Conservation (phyloP, 2,797 vertebrate genomes). For the Coilia nasus region DNA sequence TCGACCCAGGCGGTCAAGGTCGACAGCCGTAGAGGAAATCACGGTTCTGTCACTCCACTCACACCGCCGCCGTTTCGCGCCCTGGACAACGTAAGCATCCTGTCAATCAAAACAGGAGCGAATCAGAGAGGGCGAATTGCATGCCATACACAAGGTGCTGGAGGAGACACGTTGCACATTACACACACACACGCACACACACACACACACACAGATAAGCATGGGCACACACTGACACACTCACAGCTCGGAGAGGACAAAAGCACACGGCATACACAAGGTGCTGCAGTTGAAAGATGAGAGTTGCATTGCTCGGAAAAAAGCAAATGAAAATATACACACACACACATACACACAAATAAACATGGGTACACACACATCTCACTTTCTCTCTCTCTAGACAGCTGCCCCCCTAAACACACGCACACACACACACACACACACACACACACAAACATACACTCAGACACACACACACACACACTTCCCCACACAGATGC, state of each 20-base stretch:
- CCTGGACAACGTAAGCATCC: background rate
- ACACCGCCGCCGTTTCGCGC: background rate
- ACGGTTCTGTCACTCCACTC: background rate
- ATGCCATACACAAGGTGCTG: background rate
- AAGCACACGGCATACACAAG: too few relatives aligned
- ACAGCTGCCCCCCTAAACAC: too few relatives aligned
- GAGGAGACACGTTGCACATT: background rate
- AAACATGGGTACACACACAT: too few relatives aligned
- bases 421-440: background rate
- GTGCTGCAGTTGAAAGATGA: too few relatives aligned
- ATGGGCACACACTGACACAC: background rate
- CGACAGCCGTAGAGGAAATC: constrained; percentile 2
- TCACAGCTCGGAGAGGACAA: background rate
- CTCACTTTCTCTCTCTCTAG: too few relatives aligned
- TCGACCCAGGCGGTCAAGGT: background rate
- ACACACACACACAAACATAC: too few relatives aligned
- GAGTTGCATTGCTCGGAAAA: too few relatives aligned
- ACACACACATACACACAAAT: too few relatives aligned
- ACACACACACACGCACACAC: background rate
- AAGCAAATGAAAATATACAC: background rate
- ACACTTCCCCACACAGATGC: too few relatives aligned
- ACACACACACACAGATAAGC: background rate
- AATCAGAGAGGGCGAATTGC: background rate
- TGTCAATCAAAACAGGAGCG: constrained; percentile 1
- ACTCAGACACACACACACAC: too few relatives aligned